Percentiles rank a stretch among this genome's conserved stretches.
Conservation (phyloP, 2,888 invertebrate species). For the Sminthurides aquaticus region DNA sequence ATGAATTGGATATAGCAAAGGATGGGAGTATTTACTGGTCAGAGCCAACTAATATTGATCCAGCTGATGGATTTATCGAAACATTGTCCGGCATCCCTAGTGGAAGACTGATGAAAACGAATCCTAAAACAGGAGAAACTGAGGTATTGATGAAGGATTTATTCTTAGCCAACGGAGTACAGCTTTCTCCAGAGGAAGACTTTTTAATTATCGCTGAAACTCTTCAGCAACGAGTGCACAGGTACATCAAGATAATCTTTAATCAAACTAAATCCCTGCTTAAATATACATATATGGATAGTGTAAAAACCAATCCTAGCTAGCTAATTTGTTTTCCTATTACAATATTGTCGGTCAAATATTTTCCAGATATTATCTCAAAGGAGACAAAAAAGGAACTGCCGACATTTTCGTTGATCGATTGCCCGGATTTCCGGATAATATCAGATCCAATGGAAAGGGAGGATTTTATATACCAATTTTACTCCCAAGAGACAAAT, state of each 20-base stretch:
- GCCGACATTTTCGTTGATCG: conserved; percentile 73
- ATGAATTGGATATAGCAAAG: conserved; percentile 64
- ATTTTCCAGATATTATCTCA: conserved; percentile 60
- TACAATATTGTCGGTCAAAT: neutral
- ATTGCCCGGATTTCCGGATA: conserved; percentile 67
- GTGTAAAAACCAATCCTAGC: neutral
- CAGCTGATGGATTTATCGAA: conserved; percentile 51
- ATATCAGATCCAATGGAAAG: conserved; percentile 54
- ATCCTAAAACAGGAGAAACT: conserved; percentile 67
- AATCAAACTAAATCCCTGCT: too few relatives aligned
- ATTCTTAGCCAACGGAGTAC: conserved; percentile 82
- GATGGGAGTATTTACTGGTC: conserved; percentile 84
- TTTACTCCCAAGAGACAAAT: conserved; percentile 49
- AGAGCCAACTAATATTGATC: conserved; percentile 68
- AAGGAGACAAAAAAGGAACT: conserved; percentile 71
- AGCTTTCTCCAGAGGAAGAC: conserved; percentile 69
- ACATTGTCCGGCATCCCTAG: conserved; percentile 18
- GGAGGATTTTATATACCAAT: conserved; percentile 63
- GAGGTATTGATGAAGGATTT: conserved; percentile 67
- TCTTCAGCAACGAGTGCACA: conserved; percentile 57
- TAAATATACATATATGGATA: too few relatives aligned
- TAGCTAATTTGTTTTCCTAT: too few relatives aligned
- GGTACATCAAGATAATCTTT: conserved; percentile 47
- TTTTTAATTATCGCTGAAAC: conserved; percentile 75
- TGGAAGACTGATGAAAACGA: conserved; percentile 68